phyloP scores from a whole-genome alignment of 1,140 invertebrate genomes.

The Arctopsyche grandis region DNA sequence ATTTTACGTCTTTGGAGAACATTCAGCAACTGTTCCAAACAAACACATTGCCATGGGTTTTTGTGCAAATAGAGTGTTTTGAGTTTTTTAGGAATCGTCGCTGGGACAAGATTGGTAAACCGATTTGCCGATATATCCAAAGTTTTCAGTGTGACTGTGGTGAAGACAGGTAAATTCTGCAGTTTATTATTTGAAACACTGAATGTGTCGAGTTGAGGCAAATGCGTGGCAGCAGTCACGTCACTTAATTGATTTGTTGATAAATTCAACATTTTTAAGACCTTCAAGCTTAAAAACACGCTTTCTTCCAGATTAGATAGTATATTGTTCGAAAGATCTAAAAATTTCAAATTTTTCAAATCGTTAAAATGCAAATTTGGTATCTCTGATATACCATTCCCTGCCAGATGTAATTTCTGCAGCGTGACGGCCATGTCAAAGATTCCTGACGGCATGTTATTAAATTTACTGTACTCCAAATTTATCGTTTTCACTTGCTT shows the following conservation, averaged over 20 bases:
- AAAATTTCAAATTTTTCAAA: neutral
- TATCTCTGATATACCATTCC: constrained; percentile 41
- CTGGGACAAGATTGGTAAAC: constrained; percentile 20
- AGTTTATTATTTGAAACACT: constrained; percentile 47
- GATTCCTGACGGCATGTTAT: constrained; percentile 47
- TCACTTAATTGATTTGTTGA: constrained; percentile 41
- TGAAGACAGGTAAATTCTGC: constrained; percentile 12
- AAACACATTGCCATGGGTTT: constrained; percentile 38
- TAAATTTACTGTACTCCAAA: constrained; percentile 39
- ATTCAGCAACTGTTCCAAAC: constrained; percentile 21
- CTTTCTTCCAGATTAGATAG: constrained; percentile 27
- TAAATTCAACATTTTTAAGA: constrained; percentile 42
- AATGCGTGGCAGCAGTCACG: neutral
- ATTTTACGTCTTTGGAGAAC: constrained; percentile 11
- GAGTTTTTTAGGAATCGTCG: neutral
- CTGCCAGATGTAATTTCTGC: constrained; percentile 25
- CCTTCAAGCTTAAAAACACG: constrained; percentile 24
- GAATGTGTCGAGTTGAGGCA: constrained; percentile 25
- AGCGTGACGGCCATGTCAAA: constrained; percentile 43
- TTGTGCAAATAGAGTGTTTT: constrained; percentile 5
- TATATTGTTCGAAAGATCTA: constrained; percentile 47
- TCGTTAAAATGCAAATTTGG: constrained; percentile 45
- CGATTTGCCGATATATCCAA: constrained; percentile 46
- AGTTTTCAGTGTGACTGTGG: neutral
- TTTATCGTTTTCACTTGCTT: constrained; percentile 27